Percentiles rank a stretch among this genome's conserved stretches.
Evolutionary conservation across 2,888 invertebrate species (phyloP).

Genomic region (Griposia aprilina): DNA sequence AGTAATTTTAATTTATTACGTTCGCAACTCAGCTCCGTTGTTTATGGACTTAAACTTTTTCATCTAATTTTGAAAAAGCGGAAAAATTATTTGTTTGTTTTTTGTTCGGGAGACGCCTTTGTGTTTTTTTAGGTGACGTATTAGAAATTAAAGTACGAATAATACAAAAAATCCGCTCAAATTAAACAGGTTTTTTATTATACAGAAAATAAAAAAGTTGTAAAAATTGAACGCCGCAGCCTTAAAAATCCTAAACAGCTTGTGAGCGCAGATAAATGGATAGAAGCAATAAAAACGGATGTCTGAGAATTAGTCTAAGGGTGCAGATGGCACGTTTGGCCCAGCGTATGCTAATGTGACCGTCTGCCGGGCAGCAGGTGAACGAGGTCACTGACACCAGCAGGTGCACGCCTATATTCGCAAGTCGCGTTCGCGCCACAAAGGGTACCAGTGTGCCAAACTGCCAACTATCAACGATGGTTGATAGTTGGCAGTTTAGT

Average conservation of each 20-base stretch:
- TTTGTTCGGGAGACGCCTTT: too few species aligned
- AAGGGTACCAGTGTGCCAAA: slow-evolving; percentile 60
- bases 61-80: neutral
- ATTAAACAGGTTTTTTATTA: too few species aligned
- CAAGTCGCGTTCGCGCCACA: slow-evolving; percentile 64
- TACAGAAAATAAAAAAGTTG: neutral
- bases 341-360: slow-evolving; percentile 79
- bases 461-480: slow-evolving; percentile 45
- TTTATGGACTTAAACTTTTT: slow-evolving; percentile 9
- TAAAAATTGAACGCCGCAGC: neutral
- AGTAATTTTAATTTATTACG: slow-evolving; percentile 15
- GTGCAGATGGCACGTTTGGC: slow-evolving; percentile 69
- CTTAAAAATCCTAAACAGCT: neutral
- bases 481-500: too few species aligned
- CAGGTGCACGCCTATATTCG: slow-evolving; percentile 76
- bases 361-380: slow-evolving; percentile 83
- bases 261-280: slow-evolving; percentile 18
- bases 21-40: neutral
- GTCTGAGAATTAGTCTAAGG: slow-evolving; percentile 57
- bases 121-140: neutral
- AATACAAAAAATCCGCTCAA: neutral
- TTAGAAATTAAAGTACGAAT: neutral
- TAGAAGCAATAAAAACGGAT: slow-evolving; percentile 31
- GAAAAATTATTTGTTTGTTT: neutral
- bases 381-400: slow-evolving; percentile 85